Evolutionary conservation across 30 jellyfish, hydroid and myxozoan genomes (phyloP), one percentile per base, ranked within the genome.

Genomic region (Aurelia aurita complex sp. Pacific): DNA sequence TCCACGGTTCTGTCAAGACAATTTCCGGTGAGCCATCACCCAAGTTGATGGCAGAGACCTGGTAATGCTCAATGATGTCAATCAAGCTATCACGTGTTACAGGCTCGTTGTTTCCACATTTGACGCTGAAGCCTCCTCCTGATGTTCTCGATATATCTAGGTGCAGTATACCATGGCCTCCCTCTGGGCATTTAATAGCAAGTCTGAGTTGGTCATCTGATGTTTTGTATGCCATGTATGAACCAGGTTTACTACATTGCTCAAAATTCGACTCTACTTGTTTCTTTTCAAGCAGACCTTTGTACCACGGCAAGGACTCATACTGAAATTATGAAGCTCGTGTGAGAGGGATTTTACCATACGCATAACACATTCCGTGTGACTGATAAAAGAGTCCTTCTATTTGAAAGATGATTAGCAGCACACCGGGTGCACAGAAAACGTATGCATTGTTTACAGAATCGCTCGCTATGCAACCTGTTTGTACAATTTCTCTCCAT

Each of bases 1-100:
- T 62, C 96, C 94, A 91, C 17, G 97, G 97, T 52, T 85, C 96
- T 10, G 97, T 85, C 34, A 91, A 63, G 19, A 85, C 90, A 50
- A 91, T 83, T 40, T 85, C 96, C 2, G 97, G 92, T 2, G 88
- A 40, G 29, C 76, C 81, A 57, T 80, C 91, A 32, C 91, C 94
- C 54, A 91, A 75, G 8, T 91, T 64, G 29, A 91, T 82, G 18
- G 97, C 86, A 46, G 86, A 68, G 15, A 91, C 88, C 52, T 81
- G 90, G 83, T n/a, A 91, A 59, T 85, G 91, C 76, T 91, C 97
- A 43, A 91, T 87, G 50, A 91, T 64, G 52, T 85, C 86, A 11
- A 53, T 34, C 80, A 91, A 42, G 52, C 60, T 79, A 60, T 90
- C 89, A 17, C 94, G 85, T 38, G 96, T 57, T 23, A 91, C 73